These are phyloP conservation scores for Vireo griseus DNA, from an alignment of 2,797 vertebrate genomes.

Conservation along the genomic window DNA sequence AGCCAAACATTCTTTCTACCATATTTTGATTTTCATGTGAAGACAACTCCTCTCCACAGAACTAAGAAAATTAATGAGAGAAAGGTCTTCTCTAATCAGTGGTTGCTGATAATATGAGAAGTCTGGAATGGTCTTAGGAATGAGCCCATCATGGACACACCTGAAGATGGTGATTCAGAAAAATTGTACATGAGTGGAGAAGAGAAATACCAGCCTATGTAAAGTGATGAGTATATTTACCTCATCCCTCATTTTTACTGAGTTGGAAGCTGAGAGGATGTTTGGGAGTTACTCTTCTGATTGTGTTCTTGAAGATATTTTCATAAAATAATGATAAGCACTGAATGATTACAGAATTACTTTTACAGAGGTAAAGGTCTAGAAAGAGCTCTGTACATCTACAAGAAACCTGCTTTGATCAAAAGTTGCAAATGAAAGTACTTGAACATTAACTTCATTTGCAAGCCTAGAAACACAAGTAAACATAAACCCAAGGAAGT, in stretches of 20 bases:
- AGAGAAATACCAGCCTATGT: neutral
- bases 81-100: neutral
- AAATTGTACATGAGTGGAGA: neutral
- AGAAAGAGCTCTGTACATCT: neutral
- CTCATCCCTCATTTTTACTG: neutral
- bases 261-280: neutral
- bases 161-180: neutral
- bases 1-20: neutral
- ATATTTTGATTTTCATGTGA: neutral
- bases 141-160: neutral
- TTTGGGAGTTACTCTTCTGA: neutral
- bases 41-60: neutral
- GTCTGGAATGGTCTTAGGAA: neutral
- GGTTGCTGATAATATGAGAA: neutral
- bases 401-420: neutral
- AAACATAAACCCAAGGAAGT: neutral
- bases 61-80: neutral
- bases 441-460: neutral
- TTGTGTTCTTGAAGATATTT: neutral
- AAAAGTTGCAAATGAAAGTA: neutral
- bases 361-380: neutral
- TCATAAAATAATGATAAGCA: neutral
- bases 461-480: neutral
- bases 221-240: neutral
- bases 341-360: neutral